Conservation (phyloP, 2,797 vertebrate genomes). For the Siniperca scherzeri region DNA sequence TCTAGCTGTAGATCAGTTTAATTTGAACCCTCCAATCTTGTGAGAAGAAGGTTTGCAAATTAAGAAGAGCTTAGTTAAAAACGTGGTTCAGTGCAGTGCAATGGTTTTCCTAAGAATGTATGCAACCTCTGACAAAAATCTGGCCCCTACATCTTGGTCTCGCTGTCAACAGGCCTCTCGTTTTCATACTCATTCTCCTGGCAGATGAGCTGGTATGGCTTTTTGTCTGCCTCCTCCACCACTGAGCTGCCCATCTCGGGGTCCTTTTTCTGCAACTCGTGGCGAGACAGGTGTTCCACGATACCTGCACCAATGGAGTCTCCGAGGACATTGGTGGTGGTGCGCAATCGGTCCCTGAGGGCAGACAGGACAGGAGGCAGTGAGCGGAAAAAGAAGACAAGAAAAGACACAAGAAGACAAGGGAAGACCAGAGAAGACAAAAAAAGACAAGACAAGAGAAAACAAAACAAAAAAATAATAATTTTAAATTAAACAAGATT, state of each 20-base stretch:
- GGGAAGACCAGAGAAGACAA: not conserved
- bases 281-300: slow-evolving; percentile 94
- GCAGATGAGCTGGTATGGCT: slow-evolving; percentile 91
- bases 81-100: slow-evolving; percentile 38
- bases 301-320: slow-evolving; percentile 97
- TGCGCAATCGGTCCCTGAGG: slow-evolving; percentile 94
- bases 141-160: slow-evolving; percentile 94
- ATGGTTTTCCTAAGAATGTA: slow-evolving; percentile 23
- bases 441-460: not conserved
- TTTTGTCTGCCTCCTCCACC: slow-evolving; percentile 94
- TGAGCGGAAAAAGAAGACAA: not conserved
- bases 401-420: not conserved
- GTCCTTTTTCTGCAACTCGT: slow-evolving; percentile 91
- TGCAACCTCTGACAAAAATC: not conserved
- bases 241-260: slow-evolving; percentile 92
- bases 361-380: slow-evolving; percentile 4
- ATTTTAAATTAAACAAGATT: not conserved
- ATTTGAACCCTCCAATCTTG: slow-evolving; percentile 25
- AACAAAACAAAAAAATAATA: not conserved
- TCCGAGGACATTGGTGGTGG: slow-evolving; percentile 95
- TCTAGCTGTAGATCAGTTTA: slow-evolving; percentile 54
- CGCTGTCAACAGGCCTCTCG: slow-evolving; percentile 88
- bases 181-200: slow-evolving; percentile 90
- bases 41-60: slow-evolving; percentile 35
- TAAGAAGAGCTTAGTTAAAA: slow-evolving; percentile 33